phyloP scores from a whole-genome alignment of 2,888 invertebrate genomes.

The Oscheius sp. region DNA sequence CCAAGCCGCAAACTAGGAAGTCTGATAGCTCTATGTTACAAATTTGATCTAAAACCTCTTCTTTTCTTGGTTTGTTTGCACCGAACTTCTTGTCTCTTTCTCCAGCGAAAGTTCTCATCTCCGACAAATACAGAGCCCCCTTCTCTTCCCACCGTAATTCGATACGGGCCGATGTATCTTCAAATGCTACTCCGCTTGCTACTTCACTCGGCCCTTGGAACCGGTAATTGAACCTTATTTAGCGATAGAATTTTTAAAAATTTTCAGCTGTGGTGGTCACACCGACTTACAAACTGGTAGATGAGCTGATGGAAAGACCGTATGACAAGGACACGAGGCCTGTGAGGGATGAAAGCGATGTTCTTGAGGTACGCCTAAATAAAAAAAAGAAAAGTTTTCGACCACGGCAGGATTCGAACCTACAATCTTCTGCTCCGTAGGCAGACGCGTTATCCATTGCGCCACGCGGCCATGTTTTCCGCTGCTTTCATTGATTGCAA shows the following conservation, averaged over 20 bases:
- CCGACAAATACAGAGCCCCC: too few species aligned
- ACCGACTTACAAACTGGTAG: conserved; percentile 24
- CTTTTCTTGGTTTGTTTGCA: too few species aligned
- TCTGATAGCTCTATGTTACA: too few species aligned
- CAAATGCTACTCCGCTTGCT: conserved; percentile 26
- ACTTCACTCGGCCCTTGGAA: conserved; percentile 26
- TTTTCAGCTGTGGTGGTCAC: conserved; percentile 25
- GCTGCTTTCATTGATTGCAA: too few species aligned
- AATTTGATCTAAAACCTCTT: too few species aligned
- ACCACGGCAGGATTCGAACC: conserved; percentile 70
- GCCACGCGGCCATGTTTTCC: conserved; percentile 54
- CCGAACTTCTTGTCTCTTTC: too few species aligned
- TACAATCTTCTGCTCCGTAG: conserved; percentile 75
- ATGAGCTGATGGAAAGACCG: conserved; percentile 2
- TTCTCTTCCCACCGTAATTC: conserved; percentile 13
- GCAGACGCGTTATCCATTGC: conserved; percentile 73
- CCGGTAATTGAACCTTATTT: conserved; percentile 5
- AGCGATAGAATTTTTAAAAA: neutral
- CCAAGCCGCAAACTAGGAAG: too few species aligned
- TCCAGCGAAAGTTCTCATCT: too few species aligned
- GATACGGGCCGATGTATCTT: conserved; percentile 7
- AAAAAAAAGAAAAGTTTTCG: conserved; percentile 36
- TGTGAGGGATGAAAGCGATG: conserved; percentile 9
- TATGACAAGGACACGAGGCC: conserved; percentile 30
- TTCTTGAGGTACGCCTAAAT: neutral